These are phyloP conservation scores for Catostomus latipinnis DNA, from an alignment of 2,797 vertebrate genomes.

Conservation along the genomic window DNA sequence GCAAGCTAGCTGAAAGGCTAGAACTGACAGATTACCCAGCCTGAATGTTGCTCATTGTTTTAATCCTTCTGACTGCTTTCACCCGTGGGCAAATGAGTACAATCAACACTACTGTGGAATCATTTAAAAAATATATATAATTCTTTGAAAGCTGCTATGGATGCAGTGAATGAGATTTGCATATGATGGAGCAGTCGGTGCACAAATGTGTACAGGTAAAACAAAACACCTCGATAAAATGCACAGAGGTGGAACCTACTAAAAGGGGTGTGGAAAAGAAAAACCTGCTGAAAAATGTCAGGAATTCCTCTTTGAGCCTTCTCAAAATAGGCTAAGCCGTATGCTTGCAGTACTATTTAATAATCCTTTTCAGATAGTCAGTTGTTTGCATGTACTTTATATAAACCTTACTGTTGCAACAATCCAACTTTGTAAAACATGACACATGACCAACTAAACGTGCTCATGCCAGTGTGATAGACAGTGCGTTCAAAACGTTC, in stretches of 20 bases:
- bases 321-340: constrained; percentile 17
- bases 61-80: constrained; percentile 46
- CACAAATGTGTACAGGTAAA: not conserved
- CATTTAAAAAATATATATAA: not conserved
- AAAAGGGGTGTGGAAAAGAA: not conserved
- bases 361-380: not conserved
- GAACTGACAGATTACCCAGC: constrained; percentile 47
- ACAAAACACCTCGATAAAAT: no score
- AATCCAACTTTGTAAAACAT: not conserved
- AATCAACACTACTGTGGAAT: constrained; percentile 43
- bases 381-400: not conserved
- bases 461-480: not conserved
- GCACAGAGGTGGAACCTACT: no score
- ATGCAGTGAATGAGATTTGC: not conserved
- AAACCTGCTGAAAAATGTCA: constrained; percentile 50
- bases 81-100: constrained; percentile 56
- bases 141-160: not conserved
- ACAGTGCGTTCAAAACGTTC: not conserved
- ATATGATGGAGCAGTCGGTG: not conserved
- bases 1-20: constrained; percentile 56
- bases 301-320: constrained; percentile 54
- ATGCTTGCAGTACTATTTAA: no score
- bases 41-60: constrained; percentile 70
- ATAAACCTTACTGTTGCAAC: not conserved
- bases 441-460: not conserved